Conservation (phyloP, 2,113 vertebrate genomes). For the Tyto alba region DNA sequence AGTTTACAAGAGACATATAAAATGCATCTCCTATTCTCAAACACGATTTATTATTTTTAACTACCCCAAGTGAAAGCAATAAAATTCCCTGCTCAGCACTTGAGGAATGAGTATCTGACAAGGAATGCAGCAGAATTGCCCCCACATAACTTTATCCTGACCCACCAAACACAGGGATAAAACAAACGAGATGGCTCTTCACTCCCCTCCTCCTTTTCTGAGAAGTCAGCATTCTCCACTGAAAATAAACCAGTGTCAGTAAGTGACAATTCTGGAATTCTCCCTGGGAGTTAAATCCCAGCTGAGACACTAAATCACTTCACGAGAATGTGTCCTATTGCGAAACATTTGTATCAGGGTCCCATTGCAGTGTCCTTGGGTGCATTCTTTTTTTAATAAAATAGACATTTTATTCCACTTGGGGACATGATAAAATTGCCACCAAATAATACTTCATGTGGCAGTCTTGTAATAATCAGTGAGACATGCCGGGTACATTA, state of each 20-base stretch:
- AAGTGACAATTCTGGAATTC: conserved; percentile 52
- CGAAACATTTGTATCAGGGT: neutral
- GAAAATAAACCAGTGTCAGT: conserved; percentile 40
- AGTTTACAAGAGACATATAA: conserved; percentile 31
- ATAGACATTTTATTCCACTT: conserved; percentile 10
- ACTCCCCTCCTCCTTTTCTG: neutral
- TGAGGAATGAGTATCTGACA: conserved; percentile 21
- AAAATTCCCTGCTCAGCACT: neutral
- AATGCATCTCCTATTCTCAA: neutral
- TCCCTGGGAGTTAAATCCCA: conserved; percentile 34
- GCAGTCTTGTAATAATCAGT: conserved; percentile 5
- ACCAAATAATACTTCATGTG: neutral
- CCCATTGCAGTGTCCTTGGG: neutral
- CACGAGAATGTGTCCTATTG: neutral
- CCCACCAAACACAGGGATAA: conserved; percentile 17
- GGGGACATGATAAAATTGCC: conserved; percentile 29
- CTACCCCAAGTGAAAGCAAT: neutral
- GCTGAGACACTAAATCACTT: conserved; percentile 15
- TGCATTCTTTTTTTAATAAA: conserved; percentile 31
- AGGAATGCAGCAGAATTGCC: conserved; percentile 20
- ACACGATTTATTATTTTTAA: conserved; percentile 2
- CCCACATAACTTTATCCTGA: conserved; percentile 37
- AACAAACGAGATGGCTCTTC: conserved; percentile 34
- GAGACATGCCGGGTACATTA: neutral
- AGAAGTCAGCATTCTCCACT: conserved; percentile 61